These are phyloP conservation scores for Indicator maculatus DNA, from an alignment of 2,113 vertebrate species.

Conservation along the genomic window DNA sequence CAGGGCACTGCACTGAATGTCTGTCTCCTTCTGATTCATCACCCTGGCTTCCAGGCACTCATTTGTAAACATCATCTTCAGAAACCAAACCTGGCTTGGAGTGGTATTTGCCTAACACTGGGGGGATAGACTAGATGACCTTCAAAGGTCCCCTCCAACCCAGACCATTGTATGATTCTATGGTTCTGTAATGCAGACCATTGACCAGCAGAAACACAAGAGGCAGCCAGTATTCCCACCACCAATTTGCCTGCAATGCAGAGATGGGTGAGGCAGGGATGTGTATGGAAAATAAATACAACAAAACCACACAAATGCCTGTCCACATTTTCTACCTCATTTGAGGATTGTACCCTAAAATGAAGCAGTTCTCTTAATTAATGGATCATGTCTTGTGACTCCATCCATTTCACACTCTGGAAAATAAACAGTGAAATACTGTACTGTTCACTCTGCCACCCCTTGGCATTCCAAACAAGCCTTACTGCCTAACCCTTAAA, in stretches of 20 bases:
- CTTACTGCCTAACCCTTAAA: not conserved
- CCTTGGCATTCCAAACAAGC: not conserved
- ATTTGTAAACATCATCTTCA: not conserved
- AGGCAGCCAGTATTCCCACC: not conserved
- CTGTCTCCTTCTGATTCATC: not conserved
- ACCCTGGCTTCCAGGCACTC: not conserved
- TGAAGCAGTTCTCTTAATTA: not conserved
- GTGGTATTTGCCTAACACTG: not conserved
- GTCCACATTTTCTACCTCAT: not conserved
- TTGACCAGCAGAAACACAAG: not conserved
- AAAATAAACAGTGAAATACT: not conserved
- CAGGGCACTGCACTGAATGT: not conserved
- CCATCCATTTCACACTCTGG: not conserved
- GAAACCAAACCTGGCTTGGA: not conserved
- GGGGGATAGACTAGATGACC: too few relatives aligned
- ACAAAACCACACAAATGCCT: not conserved
- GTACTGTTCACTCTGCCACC: not conserved
- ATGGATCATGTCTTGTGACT: not conserved
- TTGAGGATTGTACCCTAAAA: not conserved
- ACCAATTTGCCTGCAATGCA: not conserved
- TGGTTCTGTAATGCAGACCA: not conserved
- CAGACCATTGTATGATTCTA: not conserved
- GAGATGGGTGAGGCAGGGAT: not conserved
- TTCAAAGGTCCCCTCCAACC: not conserved
- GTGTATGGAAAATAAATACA: not conserved